Conservation (phyloP, 2,888 invertebrate genomes). For the Cataglyphis rosenhaueri region DNA sequence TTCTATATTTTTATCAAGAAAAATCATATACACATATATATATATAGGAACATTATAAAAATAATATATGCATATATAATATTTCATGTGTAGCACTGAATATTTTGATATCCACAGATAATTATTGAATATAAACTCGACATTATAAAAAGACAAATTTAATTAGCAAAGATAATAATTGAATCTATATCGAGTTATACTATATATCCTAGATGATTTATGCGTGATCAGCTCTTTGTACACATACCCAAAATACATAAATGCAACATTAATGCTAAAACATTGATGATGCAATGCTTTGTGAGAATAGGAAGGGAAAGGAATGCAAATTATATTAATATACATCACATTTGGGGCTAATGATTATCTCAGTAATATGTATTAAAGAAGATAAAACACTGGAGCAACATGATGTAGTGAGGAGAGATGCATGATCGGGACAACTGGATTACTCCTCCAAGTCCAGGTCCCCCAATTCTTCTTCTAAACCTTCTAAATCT, state of each 20-base stretch:
- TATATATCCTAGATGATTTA: constrained; percentile 9
- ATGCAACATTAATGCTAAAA: constrained; percentile 34
- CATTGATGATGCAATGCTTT: not conserved
- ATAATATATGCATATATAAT: constrained; percentile 23
- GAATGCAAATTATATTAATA: constrained; percentile 55
- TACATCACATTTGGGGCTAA: constrained; percentile 58
- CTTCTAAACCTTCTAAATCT: constrained; percentile 92
- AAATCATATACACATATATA: not conserved
- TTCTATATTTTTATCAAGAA: not conserved
- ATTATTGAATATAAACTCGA: constrained; percentile 5
- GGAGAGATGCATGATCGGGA: constrained; percentile 70
- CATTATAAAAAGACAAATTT: constrained; percentile 28
- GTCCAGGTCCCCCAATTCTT: constrained; percentile 93
- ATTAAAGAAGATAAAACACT: constrained; percentile 47
- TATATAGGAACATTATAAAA: constrained; percentile 6
- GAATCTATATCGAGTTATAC: not conserved
- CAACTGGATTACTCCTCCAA: constrained; percentile 88
- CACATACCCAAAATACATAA: constrained; percentile 32
- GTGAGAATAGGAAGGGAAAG: constrained; percentile 10
- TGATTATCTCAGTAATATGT: constrained; percentile 43
- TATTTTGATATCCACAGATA: constrained; percentile 1
- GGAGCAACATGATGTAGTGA: constrained; percentile 39
- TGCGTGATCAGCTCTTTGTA: constrained; percentile 61
- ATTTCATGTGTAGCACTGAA: constrained; percentile 13
- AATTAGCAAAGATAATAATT: not conserved